Evolutionary conservation across 2,888 invertebrate genomes (phyloP).

Genomic region (Papilio gigon): DNA sequence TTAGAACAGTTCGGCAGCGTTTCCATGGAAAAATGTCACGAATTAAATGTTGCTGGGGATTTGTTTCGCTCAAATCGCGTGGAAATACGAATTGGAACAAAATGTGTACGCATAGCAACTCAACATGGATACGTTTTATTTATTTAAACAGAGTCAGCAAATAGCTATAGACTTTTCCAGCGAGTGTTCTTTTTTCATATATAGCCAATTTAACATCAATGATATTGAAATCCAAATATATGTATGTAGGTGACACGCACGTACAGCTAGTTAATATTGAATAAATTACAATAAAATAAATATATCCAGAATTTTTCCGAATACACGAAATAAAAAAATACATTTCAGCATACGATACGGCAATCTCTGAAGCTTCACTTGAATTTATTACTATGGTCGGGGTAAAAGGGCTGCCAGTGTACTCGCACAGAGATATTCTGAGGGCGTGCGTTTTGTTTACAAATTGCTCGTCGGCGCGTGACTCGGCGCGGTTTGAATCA

Average conservation of each 20-base stretch:
- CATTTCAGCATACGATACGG: slow-evolving; percentile 52
- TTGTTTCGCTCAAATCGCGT: slow-evolving; percentile 25
- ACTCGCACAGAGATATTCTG: slow-evolving; percentile 66
- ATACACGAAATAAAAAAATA: slow-evolving; percentile 29
- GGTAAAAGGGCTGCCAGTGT: slow-evolving; percentile 60
- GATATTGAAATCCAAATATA: not conserved
- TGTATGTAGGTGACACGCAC: not conserved
- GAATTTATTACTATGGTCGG: slow-evolving; percentile 68
- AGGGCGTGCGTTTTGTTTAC: slow-evolving; percentile 77
- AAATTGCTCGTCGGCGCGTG: slow-evolving; percentile 75
- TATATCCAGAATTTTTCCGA: slow-evolving; percentile 38
- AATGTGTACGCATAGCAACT: slow-evolving; percentile 4
- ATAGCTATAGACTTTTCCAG: not conserved
- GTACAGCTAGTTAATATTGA: not conserved
- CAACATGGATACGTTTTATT: not conserved
- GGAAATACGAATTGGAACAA: slow-evolving; percentile 9
- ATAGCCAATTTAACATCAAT: not conserved
- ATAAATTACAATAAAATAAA: slow-evolving; percentile 12
- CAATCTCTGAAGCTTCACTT: slow-evolving; percentile 67
- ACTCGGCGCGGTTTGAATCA: slow-evolving; percentile 60
- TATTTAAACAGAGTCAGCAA: not conserved
- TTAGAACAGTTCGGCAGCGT: slow-evolving; percentile 27
- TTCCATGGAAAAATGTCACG: slow-evolving; percentile 28
- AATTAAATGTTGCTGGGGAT: slow-evolving; percentile 23
- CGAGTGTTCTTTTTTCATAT: no score